Base-by-base conservation (phyloP, 1,140 invertebrate genomes). In the Triops cancriformis region DNA sequence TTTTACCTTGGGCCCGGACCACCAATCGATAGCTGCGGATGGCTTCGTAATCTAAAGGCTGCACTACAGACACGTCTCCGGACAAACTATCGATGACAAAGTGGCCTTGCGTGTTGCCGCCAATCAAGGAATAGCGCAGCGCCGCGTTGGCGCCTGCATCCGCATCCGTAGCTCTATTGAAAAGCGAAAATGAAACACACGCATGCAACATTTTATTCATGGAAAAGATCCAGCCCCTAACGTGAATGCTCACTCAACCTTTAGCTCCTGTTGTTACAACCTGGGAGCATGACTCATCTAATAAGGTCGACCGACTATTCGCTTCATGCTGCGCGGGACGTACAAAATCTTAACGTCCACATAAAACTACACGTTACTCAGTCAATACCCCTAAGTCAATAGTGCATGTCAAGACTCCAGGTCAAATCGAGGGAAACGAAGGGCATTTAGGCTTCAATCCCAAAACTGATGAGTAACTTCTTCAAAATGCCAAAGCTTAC, bases 21-120 rank as follows among this genome's bases (percentile, higher is more conserved):
- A 95, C 93, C 14, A 99, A 88, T 41, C 94, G 87, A 83, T 97
- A 98, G 81, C 89, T 93, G 72, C 91, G 86, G 10, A 90, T 88
- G 41, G 89, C 89, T 85, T 99, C 97, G 85, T 97, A 97, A 85
- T 99, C 96, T 27, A 98, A 85, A 0, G 92, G 89, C 81, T 95
- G 94, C 0, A 95, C 91, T 1, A 98, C 86, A 9, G 91, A 91
- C 0, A 99, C 90, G 82, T 97, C 93, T 0, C 96, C 97, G 78
- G 91, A 94, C 81, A 94, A 88, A n/a, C 91, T 92, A 84, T 98
- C 94, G 14, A 98, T 97, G 0, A 92, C 91, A 83, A 99, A 99
- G 80, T 94, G 94, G 76, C 94, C 92, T 82, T 96, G 94, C 0
- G 91, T 93, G 84, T 98, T 98, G 0, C 96, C 96, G 12, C 95